Conservation (phyloP, 2,888 invertebrate species). For the Drosophila quinaria region DNA sequence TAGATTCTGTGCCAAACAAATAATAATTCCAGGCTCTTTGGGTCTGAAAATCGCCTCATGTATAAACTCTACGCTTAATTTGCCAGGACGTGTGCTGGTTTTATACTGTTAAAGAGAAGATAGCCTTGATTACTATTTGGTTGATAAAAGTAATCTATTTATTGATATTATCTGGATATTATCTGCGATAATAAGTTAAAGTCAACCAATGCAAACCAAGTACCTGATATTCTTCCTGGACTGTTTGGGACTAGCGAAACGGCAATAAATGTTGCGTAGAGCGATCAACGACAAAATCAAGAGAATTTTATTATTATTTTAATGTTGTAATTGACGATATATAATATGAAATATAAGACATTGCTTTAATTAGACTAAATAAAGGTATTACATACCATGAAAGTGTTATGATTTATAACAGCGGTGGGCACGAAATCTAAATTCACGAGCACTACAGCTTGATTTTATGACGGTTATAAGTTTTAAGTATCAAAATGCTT, state of each 20-base stretch:
- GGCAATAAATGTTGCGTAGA: constrained; percentile 18
- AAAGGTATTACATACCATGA: background rate
- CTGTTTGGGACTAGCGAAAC: constrained; percentile 31
- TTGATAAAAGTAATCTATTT: background rate
- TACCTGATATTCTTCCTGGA: constrained; percentile 57
- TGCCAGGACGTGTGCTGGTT: constrained; percentile 63
- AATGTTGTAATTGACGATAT: constrained; percentile 1
- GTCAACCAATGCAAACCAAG: constrained; percentile 36
- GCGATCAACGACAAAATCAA: constrained; percentile 15
- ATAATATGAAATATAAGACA: constrained; percentile 4
- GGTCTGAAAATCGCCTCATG: constrained; percentile 85
- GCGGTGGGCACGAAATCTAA: too few relatives aligned
- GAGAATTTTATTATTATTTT: constrained; percentile 13
- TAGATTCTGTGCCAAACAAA: constrained; percentile 86
- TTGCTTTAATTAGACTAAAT: background rate
- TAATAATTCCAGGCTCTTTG: constrained; percentile 85
- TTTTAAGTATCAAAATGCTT: too few relatives aligned
- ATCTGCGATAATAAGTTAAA: background rate
- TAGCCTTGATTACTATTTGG: background rate
- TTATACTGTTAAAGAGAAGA: constrained; percentile 41
- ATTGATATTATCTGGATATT: background rate
- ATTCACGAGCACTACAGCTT: too few relatives aligned
- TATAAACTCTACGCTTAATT: constrained; percentile 68
- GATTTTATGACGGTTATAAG: too few relatives aligned
- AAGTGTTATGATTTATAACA: background rate